Conservation (phyloP, 2,888 invertebrate genomes). For the Hirtodrosophila histrioides region DNA sequence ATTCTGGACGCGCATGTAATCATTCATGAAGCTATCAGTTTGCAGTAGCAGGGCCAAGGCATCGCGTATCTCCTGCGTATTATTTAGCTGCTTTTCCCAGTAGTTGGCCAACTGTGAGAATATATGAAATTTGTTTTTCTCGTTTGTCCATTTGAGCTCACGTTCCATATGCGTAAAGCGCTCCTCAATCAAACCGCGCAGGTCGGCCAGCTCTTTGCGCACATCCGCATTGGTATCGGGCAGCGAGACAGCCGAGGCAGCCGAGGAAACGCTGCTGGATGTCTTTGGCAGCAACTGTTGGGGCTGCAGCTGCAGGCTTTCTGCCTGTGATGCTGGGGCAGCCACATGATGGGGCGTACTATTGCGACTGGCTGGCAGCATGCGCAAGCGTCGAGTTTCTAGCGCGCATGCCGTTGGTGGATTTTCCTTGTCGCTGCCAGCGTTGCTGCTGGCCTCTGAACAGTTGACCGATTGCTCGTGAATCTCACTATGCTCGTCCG, state of each 20-base stretch:
- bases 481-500: conserved; percentile 45
- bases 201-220: conserved; percentile 55
- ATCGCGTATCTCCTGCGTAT: conserved; percentile 72
- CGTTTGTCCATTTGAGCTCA: conserved; percentile 76
- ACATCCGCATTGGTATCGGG: conserved; percentile 40
- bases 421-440: conserved; percentile 76
- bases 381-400: conserved; percentile 53
- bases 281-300: conserved; percentile 49
- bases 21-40: conserved; percentile 79
- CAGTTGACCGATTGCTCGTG: conserved; percentile 36
- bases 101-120: conserved; percentile 72
- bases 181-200: conserved; percentile 72
- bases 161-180: conserved; percentile 74
- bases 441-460: conserved; percentile 60
- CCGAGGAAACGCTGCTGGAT: conserved; percentile 47
- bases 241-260: conserved; percentile 6
- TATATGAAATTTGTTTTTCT: conserved; percentile 73
- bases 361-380: conserved; percentile 73
- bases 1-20: conserved; percentile 74
- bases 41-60: conserved; percentile 73
- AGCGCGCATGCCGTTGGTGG: conserved; percentile 20
- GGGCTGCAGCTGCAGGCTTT: conserved; percentile 22
- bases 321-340: conserved; percentile 1
- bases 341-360: conserved; percentile 76
- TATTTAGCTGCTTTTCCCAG: conserved; percentile 70